These are phyloP conservation scores for Meriones unguiculatus DNA, from an alignment of 2,113 vertebrate species.

Conservation along the genomic window DNA sequence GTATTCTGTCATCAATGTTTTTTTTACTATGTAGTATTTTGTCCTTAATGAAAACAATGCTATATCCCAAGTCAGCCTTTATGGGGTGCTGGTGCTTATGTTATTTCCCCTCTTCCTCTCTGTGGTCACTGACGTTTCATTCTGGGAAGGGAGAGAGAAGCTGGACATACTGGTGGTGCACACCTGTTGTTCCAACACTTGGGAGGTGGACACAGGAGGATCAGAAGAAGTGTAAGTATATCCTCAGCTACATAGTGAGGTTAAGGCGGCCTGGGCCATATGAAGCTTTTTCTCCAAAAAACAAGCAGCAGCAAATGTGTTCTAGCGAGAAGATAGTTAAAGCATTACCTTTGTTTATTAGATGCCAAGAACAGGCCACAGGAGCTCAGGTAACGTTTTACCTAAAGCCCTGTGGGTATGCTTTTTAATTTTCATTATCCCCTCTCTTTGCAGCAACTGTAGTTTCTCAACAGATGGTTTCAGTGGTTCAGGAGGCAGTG, in stretches of 20 bases:
- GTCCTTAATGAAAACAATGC: slow-evolving; percentile 4
- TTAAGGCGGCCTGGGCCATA: not conserved
- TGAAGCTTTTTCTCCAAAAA: not conserved
- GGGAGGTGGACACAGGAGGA: too few species aligned
- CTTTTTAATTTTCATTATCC: slow-evolving; percentile 61
- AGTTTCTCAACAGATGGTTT: slow-evolving; percentile 97
- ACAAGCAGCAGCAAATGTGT: not conserved
- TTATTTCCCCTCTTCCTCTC: not conserved
- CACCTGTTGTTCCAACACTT: not conserved
- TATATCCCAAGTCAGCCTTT: not conserved
- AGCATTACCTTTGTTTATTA: not conserved
- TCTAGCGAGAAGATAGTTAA: slow-evolving; percentile 32
- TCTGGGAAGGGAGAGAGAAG: not conserved
- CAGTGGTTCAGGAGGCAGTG: slow-evolving; percentile 89
- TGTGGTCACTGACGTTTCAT: not conserved
- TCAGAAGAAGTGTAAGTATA: not conserved
- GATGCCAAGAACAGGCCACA: not conserved
- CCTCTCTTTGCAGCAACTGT: slow-evolving; percentile 91
- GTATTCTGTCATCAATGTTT: slow-evolving; percentile 17
- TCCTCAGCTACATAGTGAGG: not conserved
- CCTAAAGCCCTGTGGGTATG: not conserved
- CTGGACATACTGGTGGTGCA: too few species aligned
- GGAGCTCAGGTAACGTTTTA: not conserved
- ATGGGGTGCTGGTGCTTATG: not conserved
- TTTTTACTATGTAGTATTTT: not conserved